Evolutionary conservation across 2,888 invertebrate genomes (phyloP).

Genomic region (Lydus trimaculatus): DNA sequence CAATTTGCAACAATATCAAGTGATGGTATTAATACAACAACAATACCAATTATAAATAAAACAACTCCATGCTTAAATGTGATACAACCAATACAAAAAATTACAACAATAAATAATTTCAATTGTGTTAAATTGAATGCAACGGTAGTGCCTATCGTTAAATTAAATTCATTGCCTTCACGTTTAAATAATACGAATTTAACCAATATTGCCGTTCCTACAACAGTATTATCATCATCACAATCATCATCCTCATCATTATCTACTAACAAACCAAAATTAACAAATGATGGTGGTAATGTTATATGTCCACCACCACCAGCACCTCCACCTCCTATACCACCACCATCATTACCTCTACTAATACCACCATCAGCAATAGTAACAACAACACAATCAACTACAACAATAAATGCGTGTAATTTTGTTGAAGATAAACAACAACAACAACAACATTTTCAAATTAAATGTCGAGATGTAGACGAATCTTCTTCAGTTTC

Average conservation of each 20-base stretch:
- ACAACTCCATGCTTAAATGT: slow-evolving; percentile 54
- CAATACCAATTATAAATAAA: slow-evolving; percentile 53
- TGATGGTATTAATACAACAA: slow-evolving; percentile 48
- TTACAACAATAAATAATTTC: slow-evolving; percentile 56
- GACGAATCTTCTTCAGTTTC: slow-evolving; percentile 34
- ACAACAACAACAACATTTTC: slow-evolving; percentile 10
- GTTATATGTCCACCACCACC: neutral
- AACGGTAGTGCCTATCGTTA: slow-evolving; percentile 61
- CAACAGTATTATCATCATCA: slow-evolving; percentile 40
- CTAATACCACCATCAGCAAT: neutral
- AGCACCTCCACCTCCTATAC: neutral
- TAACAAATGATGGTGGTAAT: slow-evolving; percentile 32
- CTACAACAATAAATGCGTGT: neutral
- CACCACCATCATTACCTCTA: neutral
- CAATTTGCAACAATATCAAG: slow-evolving; percentile 55
- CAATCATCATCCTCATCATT: no score
- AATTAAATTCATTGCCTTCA: slow-evolving; percentile 57
- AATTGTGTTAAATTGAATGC: slow-evolving; percentile 60
- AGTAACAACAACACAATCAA: neutral
- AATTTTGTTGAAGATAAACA: neutral
- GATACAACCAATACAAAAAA: slow-evolving; percentile 56
- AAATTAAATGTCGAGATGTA: slow-evolving; percentile 33
- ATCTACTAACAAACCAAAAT: slow-evolving; percentile 49
- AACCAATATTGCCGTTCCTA: slow-evolving; percentile 56
- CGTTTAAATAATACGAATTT: slow-evolving; percentile 48